phyloP scores from a whole-genome alignment of 2,888 invertebrate genomes.

The Drosophila algonquin region DNA sequence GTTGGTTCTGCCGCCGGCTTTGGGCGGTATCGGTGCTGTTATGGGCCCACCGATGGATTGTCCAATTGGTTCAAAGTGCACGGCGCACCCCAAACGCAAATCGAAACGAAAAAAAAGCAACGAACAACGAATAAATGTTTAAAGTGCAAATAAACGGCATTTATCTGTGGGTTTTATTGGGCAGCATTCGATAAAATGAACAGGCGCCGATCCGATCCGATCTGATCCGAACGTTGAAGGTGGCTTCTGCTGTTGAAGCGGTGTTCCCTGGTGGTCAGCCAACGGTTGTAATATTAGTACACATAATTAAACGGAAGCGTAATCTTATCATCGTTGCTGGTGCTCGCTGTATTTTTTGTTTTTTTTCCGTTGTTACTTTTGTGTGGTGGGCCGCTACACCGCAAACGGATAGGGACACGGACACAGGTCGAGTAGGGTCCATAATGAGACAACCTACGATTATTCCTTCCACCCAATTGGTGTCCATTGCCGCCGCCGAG shows the following conservation, averaged over 20 bases:
- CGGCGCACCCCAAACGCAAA: conserved; percentile 18
- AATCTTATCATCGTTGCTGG: conserved; percentile 40
- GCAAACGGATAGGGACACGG: conserved; percentile 1
- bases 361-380: background rate
- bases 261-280: background rate
- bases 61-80: conserved; percentile 41
- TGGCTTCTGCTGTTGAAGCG: background rate
- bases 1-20: background rate
- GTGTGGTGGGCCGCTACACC: conserved; percentile 5
- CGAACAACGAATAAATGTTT: conserved; percentile 30
- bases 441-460: background rate
- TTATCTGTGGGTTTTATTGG: conserved; percentile 38
- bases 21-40: background rate
- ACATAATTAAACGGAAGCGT: conserved; percentile 35
- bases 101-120: conserved; percentile 11
- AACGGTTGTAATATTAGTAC: conserved; percentile 36
- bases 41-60: conserved; percentile 3
- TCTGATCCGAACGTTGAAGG: background rate
- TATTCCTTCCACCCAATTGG: background rate
- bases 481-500: conserved; percentile 7
- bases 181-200: conserved; percentile 33
- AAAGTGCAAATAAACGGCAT: conserved; percentile 50
- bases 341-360: background rate
- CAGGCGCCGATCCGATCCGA: conserved; percentile 6
- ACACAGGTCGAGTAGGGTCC: background rate